Evolutionary conservation across 64 coral and sea anemone genomes (phyloP), one percentile per base, ranked within the genome.

Genomic region (Stylophora pistillata): DNA sequence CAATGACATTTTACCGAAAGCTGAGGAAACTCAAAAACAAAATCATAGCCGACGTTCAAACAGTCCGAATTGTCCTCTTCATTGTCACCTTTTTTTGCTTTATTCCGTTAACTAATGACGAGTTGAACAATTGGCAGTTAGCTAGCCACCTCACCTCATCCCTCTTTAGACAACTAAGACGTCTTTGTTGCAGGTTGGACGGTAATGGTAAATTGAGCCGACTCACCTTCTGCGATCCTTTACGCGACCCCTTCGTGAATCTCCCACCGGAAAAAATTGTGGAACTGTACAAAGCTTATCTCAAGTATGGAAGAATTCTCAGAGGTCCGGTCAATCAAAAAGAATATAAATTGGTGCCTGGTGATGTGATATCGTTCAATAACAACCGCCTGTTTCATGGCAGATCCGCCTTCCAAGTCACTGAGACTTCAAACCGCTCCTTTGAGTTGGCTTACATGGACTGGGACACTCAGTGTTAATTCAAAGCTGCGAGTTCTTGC

Each of bases 371-470:
- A 31, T 79, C 88, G 15, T 90, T 94, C 61, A 94, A 90, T 30
- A 94, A 94, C 88, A 94, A 88, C 47, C 78, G 92, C 23, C 88
- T 94, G 29, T 88, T 94, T 75, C 92, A 94, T 37, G 92, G 92
- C 10, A 87, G 92, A 17, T 86, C 20, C 55, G 80, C 59, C 17
- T 94, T 26, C 34, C 90, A 79, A 26, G 29, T 87, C 1, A 94
- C 92, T 10, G 29, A 78, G 26, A 15, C 58, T 12, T 87, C 86
- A 25, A 89, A 31, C 59, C 81, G 92, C 1, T 60, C 53, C 53
- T 20, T 94, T 1, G 79, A 94, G 54, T 87, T 79, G 5, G 47
- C 30, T 23, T 94, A 78, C 63, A 14, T 94, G 66, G 92, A 94
- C 56, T 94, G 92, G 92, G 92, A 94, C 26, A 16, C 86, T n/a